Conservation (phyloP, 2,888 invertebrate genomes). For the Drosophila phalerata region DNA sequence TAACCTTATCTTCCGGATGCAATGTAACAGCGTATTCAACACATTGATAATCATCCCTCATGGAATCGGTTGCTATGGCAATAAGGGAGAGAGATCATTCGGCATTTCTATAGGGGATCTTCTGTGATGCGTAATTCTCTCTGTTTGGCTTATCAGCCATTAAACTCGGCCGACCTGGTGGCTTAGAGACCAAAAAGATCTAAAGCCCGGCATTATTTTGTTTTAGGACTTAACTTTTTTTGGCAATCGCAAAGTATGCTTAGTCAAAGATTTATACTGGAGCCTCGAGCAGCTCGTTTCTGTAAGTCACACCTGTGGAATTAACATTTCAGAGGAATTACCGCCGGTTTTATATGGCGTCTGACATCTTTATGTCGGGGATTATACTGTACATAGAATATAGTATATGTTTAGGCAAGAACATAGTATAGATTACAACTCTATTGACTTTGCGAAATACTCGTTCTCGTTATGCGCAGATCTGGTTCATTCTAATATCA, state of each 20-base stretch:
- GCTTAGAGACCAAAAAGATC: conserved; percentile 23
- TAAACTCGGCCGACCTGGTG: conserved; percentile 57
- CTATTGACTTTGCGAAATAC: conserved; percentile 45
- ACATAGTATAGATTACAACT: conserved; percentile 66
- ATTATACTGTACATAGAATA: conserved; percentile 17
- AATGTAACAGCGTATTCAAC: neutral
- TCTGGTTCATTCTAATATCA: neutral
- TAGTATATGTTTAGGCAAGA: conserved; percentile 32
- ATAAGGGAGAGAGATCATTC: neutral
- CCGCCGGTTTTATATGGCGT: conserved; percentile 30
- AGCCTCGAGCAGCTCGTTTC: conserved; percentile 34
- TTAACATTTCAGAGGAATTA: conserved; percentile 51
- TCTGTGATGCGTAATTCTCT: conserved; percentile 42
- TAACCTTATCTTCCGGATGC: conserved; percentile 1
- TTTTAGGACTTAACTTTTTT: conserved; percentile 32
- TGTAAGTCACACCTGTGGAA: conserved; percentile 70
- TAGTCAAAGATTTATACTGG: conserved; percentile 60
- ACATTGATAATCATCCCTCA: neutral
- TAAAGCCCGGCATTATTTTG: conserved; percentile 27
- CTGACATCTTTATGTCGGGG: conserved; percentile 54
- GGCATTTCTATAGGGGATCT: conserved; percentile 18
- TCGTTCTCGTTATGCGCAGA: neutral
- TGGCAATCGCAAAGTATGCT: conserved; percentile 36
- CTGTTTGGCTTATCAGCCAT: conserved; percentile 65
- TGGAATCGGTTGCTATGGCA: conserved; percentile 4